Conservation (phyloP, 2,888 invertebrate genomes). For the Alloplasta piceator region DNA sequence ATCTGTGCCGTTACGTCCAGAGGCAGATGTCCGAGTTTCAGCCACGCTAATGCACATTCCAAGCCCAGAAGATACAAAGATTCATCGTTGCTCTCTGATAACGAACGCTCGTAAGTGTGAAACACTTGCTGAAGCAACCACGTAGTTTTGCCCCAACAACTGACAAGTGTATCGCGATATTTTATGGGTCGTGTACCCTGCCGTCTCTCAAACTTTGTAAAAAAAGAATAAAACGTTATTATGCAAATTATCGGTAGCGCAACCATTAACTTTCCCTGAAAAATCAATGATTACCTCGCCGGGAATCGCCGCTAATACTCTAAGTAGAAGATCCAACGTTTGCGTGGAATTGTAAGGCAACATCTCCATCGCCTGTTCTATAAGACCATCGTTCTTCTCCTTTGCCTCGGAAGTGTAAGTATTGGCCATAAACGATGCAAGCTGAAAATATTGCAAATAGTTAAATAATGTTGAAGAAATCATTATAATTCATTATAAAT, state of each 20-base stretch:
- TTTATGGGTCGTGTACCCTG: conserved; percentile 67
- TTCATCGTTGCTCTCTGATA: conserved; percentile 67
- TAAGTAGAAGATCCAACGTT: conserved; percentile 88
- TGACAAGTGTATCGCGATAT: conserved; percentile 69
- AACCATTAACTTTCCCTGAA: too few species aligned
- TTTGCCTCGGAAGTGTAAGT: conserved; percentile 84
- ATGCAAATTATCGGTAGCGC: too few species aligned
- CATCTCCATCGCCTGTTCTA: conserved; percentile 89
- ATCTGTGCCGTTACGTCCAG: conserved; percentile 76
- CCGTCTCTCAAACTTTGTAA: conserved; percentile 72
- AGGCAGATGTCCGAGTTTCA: conserved; percentile 76
- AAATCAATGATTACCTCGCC: conserved; percentile 88
- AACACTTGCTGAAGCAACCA: conserved; percentile 80
- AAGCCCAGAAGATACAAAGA: conserved; percentile 74
- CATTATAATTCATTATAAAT: background rate
- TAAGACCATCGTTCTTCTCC: conserved; percentile 87
- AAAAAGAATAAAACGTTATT: background rate
- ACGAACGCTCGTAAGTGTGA: conserved; percentile 72
- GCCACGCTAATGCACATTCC: conserved; percentile 79
- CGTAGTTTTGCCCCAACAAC: conserved; percentile 76
- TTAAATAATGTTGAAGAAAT: too few species aligned
- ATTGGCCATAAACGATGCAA: conserved; percentile 93
- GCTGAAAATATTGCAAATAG: conserved; percentile 84
- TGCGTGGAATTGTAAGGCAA: conserved; percentile 87
- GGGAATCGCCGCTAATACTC: conserved; percentile 93